Evolutionary conservation across 2,888 invertebrate genomes (phyloP), one percentile per base, ranked within the genome.

Genomic region (Epinotia ramella): DNA sequence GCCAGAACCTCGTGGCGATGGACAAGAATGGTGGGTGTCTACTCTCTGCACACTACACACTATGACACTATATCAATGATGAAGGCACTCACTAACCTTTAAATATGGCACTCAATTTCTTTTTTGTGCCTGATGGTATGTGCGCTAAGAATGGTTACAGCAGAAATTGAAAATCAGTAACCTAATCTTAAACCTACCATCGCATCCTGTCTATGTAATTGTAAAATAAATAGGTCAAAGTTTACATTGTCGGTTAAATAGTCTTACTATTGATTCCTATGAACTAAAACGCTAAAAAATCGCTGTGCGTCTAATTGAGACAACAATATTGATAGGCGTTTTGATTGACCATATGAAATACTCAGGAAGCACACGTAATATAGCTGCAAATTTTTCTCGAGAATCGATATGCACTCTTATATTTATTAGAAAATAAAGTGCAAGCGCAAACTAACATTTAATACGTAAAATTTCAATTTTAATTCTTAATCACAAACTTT

Each of bases 1-100:
- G 99, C 79, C 96, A 96, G 86, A 98, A 98, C 89, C 95, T 99
- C 86, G 96, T 98, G 76, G 97, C 99, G 77, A 98, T 98, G 96
- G 99, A 99, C 91, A 97, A 98, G 93, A 98, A 98, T 92, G 99
- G 99, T 98, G 94, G 95, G 95, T 89, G 70, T 40, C 33, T 33
- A 20, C 4, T 18, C 33, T 56, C n/a, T 57, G 62, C 49, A 72
- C 80, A 79, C 77, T 60, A 78, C 79, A 81, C 77, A 78, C 77
- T 44, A 77, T 75, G 77, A 76, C 56, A 72, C 70, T 44, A n/a
- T 13, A 20, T 44, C 65, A 46, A 46, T 63, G 18, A 40, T 40
- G 24, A 40, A 13, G 5, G 49, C n/a, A n/a, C n/a, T n/a, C n/a
- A n/a, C n/a, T n/a, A n/a, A n/a, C 40, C 40, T 40, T 40, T 40